Percentiles rank a stretch among this genome's conserved stretches.
Conservation (phyloP, 30 jellyfish, hydroid and myxozoan species). For the Aurelia sp. region DNA sequence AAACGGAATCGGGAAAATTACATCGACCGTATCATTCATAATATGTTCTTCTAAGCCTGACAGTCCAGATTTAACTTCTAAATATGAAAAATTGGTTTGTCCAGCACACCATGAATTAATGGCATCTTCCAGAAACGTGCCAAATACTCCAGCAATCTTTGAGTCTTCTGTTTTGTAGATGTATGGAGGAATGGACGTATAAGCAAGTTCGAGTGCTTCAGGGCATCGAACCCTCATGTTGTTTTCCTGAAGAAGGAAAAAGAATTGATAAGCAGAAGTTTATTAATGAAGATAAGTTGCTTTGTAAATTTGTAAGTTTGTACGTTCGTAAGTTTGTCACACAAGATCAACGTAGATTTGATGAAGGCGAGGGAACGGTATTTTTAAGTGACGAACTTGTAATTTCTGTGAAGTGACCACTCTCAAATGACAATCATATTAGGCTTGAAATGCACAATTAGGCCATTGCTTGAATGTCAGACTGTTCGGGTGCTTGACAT, state of each 20-base stretch:
- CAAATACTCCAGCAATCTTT: slow-evolving; percentile 39
- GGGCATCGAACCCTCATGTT: slow-evolving; percentile 66
- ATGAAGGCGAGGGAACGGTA: not conserved
- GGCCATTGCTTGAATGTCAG: too few relatives aligned
- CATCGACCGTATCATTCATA: slow-evolving; percentile 43
- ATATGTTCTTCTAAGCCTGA: slow-evolving; percentile 32
- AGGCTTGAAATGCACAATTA: too few relatives aligned
- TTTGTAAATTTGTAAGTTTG: too few relatives aligned
- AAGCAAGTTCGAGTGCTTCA: slow-evolving; percentile 42
- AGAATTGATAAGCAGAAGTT: too few relatives aligned
- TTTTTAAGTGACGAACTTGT: not conserved
- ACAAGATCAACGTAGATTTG: too few relatives aligned
- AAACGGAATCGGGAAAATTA: slow-evolving; percentile 53
- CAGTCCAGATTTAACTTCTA: slow-evolving; percentile 43
- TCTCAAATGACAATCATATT: too few relatives aligned
- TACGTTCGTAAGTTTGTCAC: too few relatives aligned
- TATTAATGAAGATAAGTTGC: too few relatives aligned
- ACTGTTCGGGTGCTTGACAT: too few relatives aligned
- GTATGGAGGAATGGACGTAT: slow-evolving; percentile 53
- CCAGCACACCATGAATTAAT: slow-evolving; percentile 56
- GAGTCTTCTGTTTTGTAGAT: slow-evolving; percentile 46
- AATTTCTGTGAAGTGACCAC: not conserved
- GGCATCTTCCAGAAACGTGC: slow-evolving; percentile 43
- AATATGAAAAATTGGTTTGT: slow-evolving; percentile 43
- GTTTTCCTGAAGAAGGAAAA: not conserved